A percentile compares a stretch with the other conserved stretches of the same genome.
Conservation (phyloP, 2,797 vertebrate genomes). For the Acomys russatus region DNA sequence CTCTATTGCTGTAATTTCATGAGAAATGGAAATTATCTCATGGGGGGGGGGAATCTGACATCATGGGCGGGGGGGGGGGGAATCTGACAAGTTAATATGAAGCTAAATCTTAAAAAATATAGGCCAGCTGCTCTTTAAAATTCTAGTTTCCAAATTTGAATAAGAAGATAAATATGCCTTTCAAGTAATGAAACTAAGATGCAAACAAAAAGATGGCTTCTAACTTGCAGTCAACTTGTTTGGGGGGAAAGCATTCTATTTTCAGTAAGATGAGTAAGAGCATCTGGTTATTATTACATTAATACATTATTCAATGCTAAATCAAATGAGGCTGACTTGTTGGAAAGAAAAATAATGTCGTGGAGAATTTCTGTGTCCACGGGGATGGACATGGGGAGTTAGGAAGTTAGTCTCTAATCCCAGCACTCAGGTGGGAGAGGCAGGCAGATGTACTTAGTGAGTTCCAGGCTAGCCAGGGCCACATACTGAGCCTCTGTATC, state of each 20-base stretch:
- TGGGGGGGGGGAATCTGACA: no score
- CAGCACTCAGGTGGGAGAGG: neutral
- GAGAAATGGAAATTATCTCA: slow-evolving; percentile 65
- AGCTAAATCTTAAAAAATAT: slow-evolving; percentile 63
- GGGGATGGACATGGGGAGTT: neutral
- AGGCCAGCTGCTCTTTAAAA: slow-evolving; percentile 62
- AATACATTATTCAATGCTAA: slow-evolving; percentile 25
- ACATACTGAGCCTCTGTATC: neutral
- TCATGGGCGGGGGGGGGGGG: no score
- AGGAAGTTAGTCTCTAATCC: neutral
- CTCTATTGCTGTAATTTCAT: slow-evolving; percentile 61
- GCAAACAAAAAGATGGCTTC: slow-evolving; percentile 50
- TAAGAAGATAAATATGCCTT: slow-evolving; percentile 74
- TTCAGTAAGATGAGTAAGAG: slow-evolving; percentile 44
- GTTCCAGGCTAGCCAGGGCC: neutral
- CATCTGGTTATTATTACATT: neutral
- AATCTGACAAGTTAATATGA: slow-evolving; percentile 38
- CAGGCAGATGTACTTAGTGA: neutral
- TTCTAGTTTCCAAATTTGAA: slow-evolving; percentile 75
- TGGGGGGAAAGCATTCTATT: slow-evolving; percentile 22
- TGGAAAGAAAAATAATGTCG: slow-evolving; percentile 28
- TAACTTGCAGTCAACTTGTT: slow-evolving; percentile 51
- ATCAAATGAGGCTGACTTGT: neutral
- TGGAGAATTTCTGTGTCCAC: neutral
- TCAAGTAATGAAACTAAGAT: slow-evolving; percentile 70